These are phyloP conservation scores for Smutsia temminckii DNA, from an alignment of 2,797 vertebrate genomes.

Conservation along the genomic window DNA sequence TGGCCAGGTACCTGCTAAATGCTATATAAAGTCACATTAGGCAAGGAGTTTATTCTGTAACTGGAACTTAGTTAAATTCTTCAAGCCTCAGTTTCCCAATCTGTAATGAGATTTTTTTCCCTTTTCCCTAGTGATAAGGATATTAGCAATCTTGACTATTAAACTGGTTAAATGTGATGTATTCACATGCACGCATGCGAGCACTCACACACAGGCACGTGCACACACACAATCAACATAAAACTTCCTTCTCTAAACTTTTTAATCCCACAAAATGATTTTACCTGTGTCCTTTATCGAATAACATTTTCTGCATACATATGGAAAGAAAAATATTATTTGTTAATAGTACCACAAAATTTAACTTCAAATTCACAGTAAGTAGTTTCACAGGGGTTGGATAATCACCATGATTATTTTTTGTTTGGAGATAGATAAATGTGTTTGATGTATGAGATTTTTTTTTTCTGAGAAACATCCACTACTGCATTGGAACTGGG, in stretches of 20 bases:
- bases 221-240: not conserved
- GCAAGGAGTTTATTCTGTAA: not conserved
- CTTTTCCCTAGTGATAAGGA: not conserved
- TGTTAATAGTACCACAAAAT: not conserved
- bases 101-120: not conserved
- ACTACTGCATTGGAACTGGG: not conserved
- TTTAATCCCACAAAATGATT: conserved; percentile 25
- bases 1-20: not conserved
- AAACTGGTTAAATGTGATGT: not conserved
- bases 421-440: not conserved
- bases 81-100: not conserved
- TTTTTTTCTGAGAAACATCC: not conserved
- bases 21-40: not conserved
- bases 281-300: not conserved
- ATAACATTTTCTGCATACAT: not conserved
- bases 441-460: not conserved
- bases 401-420: not conserved
- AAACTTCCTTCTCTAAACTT: not conserved
- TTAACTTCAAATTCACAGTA: not conserved
- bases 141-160: not conserved
- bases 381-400: not conserved
- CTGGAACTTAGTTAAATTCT: not conserved
- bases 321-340: not conserved
- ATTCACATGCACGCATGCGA: not conserved
- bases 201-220: not conserved